Base-by-base conservation (phyloP, 1,140 invertebrate species). In the Mizuhopecten yessoensis region DNA sequence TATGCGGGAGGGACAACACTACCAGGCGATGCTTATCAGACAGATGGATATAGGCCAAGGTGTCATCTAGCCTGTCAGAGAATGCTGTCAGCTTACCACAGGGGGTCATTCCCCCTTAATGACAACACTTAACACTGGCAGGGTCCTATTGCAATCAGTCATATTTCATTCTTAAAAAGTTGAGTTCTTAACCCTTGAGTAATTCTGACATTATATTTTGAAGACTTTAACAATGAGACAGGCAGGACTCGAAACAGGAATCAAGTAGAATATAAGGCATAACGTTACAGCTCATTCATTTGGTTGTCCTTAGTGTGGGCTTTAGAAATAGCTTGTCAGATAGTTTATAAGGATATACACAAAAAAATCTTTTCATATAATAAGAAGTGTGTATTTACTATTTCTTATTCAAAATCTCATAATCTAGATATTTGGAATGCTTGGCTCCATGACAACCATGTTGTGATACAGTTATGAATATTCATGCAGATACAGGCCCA, bases 131-230 rank as follows among this genome's bases (percentile, higher is more conserved):
- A 75, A 75, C 57, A 23, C 57, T 75, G n/a, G n/a, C 57, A 0
- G 57, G 57, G 9, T 75, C 57, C 15, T 75, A 75, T 75, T 75
- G 57, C 57, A n/a, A 75, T 75, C 57, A 75, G 57, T 75, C 57
- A 75, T 75, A 75, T 75, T 75, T 75, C 57, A 75, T 75, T 75
- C 57, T 75, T n/a, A 75, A 75, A 75, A 75, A 17, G 57, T 75
- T 7, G 57, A 75, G 57, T 75, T 75, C 29, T 75, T 75, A 5
- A 75, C n/a, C n/a, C 2, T 1, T 75, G 57, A 29, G 57, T 75
- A 75, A 49, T 75, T 75, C 57, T 75, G 57, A 75, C 57, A 13
- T 75, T 75, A 75, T 23, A 75, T 75, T 75, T 23, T 75, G 23
- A 75, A 75, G n/a, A 17, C 57, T 75, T n/a, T 45, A 75, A 75